Evolutionary conservation across 2,888 invertebrate genomes (phyloP).

Genomic region (Lydus trimaculatus): DNA sequence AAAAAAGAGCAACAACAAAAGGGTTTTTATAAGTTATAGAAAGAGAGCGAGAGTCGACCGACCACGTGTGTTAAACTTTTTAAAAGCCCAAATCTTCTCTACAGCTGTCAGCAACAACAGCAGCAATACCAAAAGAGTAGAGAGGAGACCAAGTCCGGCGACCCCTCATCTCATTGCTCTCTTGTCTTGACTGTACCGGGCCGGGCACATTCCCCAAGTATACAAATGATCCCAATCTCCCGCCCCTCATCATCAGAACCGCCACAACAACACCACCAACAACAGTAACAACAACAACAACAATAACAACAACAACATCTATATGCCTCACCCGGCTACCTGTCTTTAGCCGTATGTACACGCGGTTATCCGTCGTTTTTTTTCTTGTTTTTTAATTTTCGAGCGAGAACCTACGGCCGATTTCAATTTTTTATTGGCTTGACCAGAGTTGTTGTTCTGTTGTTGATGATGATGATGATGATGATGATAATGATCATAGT

Average conservation of each 20-base stretch:
- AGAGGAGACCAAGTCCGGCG: neutral
- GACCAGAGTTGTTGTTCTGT: no score
- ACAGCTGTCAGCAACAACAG: slow-evolving; percentile 1
- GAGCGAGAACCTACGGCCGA: slow-evolving; percentile 47
- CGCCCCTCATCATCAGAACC: slow-evolving; percentile 50
- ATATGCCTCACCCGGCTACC: slow-evolving; percentile 56
- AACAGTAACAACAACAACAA: slow-evolving; percentile 2
- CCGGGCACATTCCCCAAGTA: slow-evolving; percentile 62
- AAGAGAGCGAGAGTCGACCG: slow-evolving; percentile 2
- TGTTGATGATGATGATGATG: slow-evolving; percentile 36
- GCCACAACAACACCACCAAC: slow-evolving; percentile 38
- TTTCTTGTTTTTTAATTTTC: slow-evolving; percentile 46
- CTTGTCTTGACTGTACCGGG: slow-evolving; percentile 58
- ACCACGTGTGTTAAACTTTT: slow-evolving; percentile 2
- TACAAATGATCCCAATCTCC: slow-evolving; percentile 62
- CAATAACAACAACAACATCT: neutral
- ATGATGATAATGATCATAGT: neutral
- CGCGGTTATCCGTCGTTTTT: slow-evolving; percentile 60
- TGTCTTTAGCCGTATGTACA: slow-evolving; percentile 59
- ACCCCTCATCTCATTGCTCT: slow-evolving; percentile 46
- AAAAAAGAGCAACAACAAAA: slow-evolving; percentile 26
- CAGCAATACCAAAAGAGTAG: neutral
- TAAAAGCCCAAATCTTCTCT: slow-evolving; percentile 4
- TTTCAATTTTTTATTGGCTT: slow-evolving; percentile 55
- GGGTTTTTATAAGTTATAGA: slow-evolving; percentile 31